phyloP scores from a whole-genome alignment of 2,113 vertebrate genomes.

The Plecotus auritus region DNA sequence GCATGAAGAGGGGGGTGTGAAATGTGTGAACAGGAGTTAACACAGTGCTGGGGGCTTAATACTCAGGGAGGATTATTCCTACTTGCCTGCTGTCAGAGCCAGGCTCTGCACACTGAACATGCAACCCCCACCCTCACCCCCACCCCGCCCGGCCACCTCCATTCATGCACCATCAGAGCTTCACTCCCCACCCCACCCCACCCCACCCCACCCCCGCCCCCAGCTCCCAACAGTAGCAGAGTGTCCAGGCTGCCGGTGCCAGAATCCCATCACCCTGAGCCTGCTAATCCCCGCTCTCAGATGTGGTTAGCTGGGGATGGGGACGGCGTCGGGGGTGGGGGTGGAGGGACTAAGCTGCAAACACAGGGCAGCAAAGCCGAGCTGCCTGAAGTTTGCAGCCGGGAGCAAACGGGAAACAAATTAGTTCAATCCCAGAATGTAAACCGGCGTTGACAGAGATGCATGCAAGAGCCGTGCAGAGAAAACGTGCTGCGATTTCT shows the following conservation, averaged over 20 bases:
- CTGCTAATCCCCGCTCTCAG: slow-evolving; percentile 90
- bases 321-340: slow-evolving; percentile 55
- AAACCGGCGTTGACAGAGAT: slow-evolving; percentile 82
- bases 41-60: rapidly evolving
- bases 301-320: slow-evolving; percentile 86
- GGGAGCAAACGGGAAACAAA: slow-evolving; percentile 94
- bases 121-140: no score
- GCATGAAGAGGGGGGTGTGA: neutral
- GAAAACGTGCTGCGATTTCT: slow-evolving; percentile 77
- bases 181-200: neutral
- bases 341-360: slow-evolving; percentile 78
- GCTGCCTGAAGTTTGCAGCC: slow-evolving; percentile 89
- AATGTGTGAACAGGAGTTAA: neutral
- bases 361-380: slow-evolving; percentile 85
- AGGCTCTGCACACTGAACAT: neutral
- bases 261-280: slow-evolving; percentile 85
- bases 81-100: neutral
- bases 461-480: slow-evolving; percentile 77
- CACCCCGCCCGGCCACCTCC: neutral
- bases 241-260: slow-evolving; percentile 51
- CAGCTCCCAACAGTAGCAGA: neutral
- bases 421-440: slow-evolving; percentile 84
- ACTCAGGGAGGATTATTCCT: neutral
- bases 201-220: neutral
- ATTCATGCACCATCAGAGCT: neutral